phyloP scores from a whole-genome alignment of 1,140 invertebrate genomes.

The Galleria mellonella region DNA sequence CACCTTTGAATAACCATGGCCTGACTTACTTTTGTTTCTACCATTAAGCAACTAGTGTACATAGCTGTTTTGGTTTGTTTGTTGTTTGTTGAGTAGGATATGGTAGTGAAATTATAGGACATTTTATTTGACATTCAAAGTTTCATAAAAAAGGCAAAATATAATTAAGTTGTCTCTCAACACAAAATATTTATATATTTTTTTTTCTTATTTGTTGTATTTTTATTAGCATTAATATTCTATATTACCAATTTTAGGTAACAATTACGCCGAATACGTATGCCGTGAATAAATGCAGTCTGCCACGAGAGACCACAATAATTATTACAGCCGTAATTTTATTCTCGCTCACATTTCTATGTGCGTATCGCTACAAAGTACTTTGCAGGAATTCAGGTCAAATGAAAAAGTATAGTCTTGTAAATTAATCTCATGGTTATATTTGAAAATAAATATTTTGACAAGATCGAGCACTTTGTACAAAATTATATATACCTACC shows the following conservation, averaged over 20 bases:
- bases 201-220: background rate
- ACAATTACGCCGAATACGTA: constrained; percentile 37
- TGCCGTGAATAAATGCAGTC: constrained; percentile 40
- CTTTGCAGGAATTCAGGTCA: constrained; percentile 23
- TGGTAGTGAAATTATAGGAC: too few relatives aligned
- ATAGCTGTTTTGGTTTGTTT: too few relatives aligned
- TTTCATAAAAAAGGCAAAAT: too few relatives aligned
- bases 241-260: constrained; percentile 32
- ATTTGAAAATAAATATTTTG: constrained; percentile 70
- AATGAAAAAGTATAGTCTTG: constrained; percentile 18
- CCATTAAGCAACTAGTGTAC: too few relatives aligned
- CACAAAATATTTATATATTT: background rate
- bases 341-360: constrained; percentile 18
- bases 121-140: too few relatives aligned
- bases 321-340: constrained; percentile 31
- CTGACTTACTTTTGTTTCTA: too few relatives aligned
- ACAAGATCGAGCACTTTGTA: constrained; percentile 67
- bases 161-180: too few relatives aligned
- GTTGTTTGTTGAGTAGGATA: too few relatives aligned
- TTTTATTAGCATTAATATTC: constrained; percentile 1
- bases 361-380: background rate
- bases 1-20: too few relatives aligned
- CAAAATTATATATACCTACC: constrained; percentile 20
- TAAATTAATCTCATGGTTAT: constrained; percentile 46
- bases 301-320: constrained; percentile 45